These are phyloP conservation scores for Sarotherodon lohbergeri DNA, from an alignment of 2,113 vertebrate species.

Conservation along the genomic window DNA sequence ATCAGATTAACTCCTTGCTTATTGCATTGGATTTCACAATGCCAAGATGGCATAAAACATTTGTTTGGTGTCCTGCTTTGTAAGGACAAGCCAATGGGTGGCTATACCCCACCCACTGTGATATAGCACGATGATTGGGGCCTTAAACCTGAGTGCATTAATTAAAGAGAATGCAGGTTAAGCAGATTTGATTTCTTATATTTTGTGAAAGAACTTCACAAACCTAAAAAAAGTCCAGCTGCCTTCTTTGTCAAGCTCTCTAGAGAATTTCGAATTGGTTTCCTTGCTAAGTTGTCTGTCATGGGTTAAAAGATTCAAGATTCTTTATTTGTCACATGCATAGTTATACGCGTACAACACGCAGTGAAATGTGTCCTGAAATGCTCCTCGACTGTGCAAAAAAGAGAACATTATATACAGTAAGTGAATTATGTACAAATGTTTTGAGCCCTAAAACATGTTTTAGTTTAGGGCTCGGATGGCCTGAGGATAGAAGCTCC, in stretches of 20 bases:
- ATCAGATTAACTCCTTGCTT: background rate
- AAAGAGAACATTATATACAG: background rate
- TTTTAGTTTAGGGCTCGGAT: accelerated
- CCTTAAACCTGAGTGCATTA: background rate
- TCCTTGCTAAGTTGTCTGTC: background rate
- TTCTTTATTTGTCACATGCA: background rate
- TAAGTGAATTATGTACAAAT: background rate
- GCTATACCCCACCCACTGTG: background rate
- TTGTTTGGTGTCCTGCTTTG: background rate
- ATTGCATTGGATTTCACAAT: background rate
- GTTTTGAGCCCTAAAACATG: background rate
- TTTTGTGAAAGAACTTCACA: background rate
- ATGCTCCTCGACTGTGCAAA: background rate
- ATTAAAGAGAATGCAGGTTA: background rate
- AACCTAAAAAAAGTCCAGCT: background rate
- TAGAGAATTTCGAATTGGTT: background rate
- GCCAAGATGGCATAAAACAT: background rate
- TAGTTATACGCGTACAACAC: background rate
- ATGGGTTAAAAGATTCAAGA: background rate
- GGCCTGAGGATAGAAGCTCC: accelerated
- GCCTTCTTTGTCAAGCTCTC: background rate
- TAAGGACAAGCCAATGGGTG: accelerated
- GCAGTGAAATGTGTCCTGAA: background rate
- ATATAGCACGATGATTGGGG: background rate
- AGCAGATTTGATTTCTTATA: background rate